Evolutionary conservation across 2,797 vertebrate genomes (phyloP).

Genomic region (Mastacembelus armatus): DNA sequence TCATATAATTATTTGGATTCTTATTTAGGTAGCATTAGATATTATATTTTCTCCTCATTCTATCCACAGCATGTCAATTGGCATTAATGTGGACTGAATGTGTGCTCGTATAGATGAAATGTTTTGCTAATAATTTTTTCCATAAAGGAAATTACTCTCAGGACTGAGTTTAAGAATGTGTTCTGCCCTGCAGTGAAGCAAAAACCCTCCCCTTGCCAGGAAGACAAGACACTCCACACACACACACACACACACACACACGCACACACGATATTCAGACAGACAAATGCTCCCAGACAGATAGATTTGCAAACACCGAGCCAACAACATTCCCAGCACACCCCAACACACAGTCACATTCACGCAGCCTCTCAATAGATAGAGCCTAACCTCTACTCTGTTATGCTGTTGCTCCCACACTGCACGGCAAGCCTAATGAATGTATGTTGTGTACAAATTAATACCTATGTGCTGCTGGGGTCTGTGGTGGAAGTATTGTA

Average conservation of each 20-base stretch:
- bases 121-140: constrained; percentile 54
- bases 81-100: constrained; percentile 18
- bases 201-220: constrained; percentile 33
- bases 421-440: constrained; percentile 51
- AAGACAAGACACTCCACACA: constrained; percentile 53
- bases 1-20: neutral
- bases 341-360: constrained; percentile 52
- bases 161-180: constrained; percentile 46
- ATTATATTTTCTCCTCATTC: neutral
- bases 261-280: constrained; percentile 46
- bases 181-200: constrained; percentile 45
- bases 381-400: constrained; percentile 61
- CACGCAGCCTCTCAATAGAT: constrained; percentile 60
- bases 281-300: constrained; percentile 70
- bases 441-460: constrained; percentile 43
- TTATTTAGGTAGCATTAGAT: neutral
- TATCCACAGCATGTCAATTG: constrained; percentile 8
- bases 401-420: constrained; percentile 48
- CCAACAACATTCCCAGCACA: constrained; percentile 67
- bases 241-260: constrained; percentile 20
- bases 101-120: constrained; percentile 33
- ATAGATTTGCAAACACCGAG: constrained; percentile 61
- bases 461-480: constrained; percentile 34
- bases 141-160: constrained; percentile 61
- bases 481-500: constrained; percentile 40